Conservation (phyloP, 1,140 invertebrate genomes). For the Zeugodacus cucurbitae region DNA sequence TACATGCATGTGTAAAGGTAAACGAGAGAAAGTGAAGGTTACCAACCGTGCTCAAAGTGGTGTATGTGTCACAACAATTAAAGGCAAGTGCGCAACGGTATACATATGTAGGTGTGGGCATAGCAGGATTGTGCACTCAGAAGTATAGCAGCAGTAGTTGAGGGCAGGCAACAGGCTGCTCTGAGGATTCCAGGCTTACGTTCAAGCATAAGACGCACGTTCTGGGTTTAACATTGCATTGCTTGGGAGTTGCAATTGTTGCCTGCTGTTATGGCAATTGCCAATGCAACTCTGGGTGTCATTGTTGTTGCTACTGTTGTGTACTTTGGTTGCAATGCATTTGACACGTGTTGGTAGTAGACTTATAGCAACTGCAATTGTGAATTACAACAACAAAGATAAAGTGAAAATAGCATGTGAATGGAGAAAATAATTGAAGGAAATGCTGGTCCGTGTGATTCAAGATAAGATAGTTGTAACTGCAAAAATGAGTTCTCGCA, state of each 20-base stretch:
- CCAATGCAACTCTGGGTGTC: background rate
- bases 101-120: no score
- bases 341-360: background rate
- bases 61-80: background rate
- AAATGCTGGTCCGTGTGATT: background rate
- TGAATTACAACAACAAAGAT: background rate
- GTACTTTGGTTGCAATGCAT: background rate
- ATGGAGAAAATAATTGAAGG: background rate
- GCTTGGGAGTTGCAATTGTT: background rate
- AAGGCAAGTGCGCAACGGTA: background rate
- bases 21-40: background rate
- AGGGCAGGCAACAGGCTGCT: conserved; percentile 10
- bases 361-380: background rate
- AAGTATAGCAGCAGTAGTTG: no score
- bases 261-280: background rate
- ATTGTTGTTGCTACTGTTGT: background rate
- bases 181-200: background rate
- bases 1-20: background rate
- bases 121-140: no score
- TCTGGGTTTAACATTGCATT: background rate
- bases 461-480: background rate
- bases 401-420: background rate
- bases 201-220: background rate
- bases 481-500: background rate
- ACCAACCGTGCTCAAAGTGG: background rate